A percentile compares a stretch with the other conserved stretches of the same genome.
phyloP scores from a whole-genome alignment of 2,113 vertebrate species.

The human region GRCh38 chr4:67895001-67895500 shows the following conservation, averaged over 20 bases:
- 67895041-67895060: neutral
- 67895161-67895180: neutral
- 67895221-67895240: neutral
- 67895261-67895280: neutral
- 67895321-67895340: neutral
- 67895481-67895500: neutral
- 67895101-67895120: neutral
- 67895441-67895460: neutral
- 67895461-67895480: neutral
- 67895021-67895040: neutral
- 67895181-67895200: neutral
- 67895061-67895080: neutral
- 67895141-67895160: neutral
- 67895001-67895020: neutral
- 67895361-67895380: neutral
- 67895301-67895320: neutral
- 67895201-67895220: neutral
- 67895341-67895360: neutral
- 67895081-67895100: neutral
- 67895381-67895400: neutral
- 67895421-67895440: neutral
- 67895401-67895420: neutral
- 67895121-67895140: neutral
- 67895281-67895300: neutral
- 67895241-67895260: neutral